Base-by-base conservation (phyloP, 2,797 vertebrate species). In the Spinus pinus region DNA sequence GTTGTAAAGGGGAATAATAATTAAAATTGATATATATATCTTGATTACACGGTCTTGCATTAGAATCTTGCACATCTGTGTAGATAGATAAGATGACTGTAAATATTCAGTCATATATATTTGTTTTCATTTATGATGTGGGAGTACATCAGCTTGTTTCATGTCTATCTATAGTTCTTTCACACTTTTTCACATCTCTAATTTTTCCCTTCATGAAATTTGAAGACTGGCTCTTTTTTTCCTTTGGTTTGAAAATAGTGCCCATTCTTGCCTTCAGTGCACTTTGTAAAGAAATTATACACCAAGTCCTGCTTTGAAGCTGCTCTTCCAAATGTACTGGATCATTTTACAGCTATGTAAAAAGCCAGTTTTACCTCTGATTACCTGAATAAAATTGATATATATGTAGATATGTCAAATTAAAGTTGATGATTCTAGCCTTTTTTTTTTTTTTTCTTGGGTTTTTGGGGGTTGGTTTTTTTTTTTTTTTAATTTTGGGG, bases 301-400 rank as follows among this genome's bases (percentile, higher is more conserved):
- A 61, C 6, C 4, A 47, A 44, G 35, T 58, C 71, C 44, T 46
- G 10, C 10, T 77, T 83, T 70, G 67, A 77, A 79, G 42, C 31
- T 67, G 22, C 33, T 83, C 56, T 31, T 78, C n/a, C 0, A 0
- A 46, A 62, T 0, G 0, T 39, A 18, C 8, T 39, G 4, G 60
- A 14, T 60, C 28, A 57, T 75, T 53, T 15, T 56, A 66, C 25
- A 66, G 28, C n/a, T 56, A 37, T 1, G 2, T 14, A 47, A 24
- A 75, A 46, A 85, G 39, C 7, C 21, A 44, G 12, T 62, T 93
- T 81, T 74, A 50, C 7, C 19, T 79, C 18, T 27, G 30, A 69
- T 47, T 70, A 35, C 57, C 47, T 41, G n/a, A 85, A 79, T 24
- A 35, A 61, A 87, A 62, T 77, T 35, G 2, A n/a, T 57, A n/a